phyloP scores from a whole-genome alignment of 2,888 invertebrate species.

The Caenorhabditis sp. region DNA sequence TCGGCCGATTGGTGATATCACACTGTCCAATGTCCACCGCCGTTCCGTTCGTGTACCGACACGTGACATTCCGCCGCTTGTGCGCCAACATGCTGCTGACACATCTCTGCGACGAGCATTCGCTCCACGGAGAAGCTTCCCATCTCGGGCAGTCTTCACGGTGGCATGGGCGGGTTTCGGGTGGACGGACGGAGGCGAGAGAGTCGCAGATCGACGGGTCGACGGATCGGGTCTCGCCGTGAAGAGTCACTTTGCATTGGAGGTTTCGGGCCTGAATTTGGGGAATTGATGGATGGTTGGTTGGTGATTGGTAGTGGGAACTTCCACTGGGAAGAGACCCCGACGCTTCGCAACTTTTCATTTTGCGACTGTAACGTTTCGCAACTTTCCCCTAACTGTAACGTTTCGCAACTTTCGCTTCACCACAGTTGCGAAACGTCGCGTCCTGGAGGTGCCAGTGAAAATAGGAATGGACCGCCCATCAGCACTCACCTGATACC shows the following conservation, averaged over 20 bases:
- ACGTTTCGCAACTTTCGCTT: too few relatives aligned
- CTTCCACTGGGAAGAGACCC: too few relatives aligned
- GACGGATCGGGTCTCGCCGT: slow-evolving; percentile 55
- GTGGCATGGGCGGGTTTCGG: slow-evolving; percentile 77
- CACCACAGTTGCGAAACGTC: too few relatives aligned
- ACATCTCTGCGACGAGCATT: slow-evolving; percentile 72
- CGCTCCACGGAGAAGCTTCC: slow-evolving; percentile 80
- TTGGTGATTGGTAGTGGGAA: too few relatives aligned
- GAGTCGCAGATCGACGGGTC: slow-evolving; percentile 70
- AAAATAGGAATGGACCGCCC: too few relatives aligned
- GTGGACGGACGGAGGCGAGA: slow-evolving; percentile 67
- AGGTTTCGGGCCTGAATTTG: slow-evolving; percentile 68
- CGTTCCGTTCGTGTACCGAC: slow-evolving; percentile 85
- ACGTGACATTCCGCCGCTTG: slow-evolving; percentile 88
- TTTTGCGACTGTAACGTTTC: too few relatives aligned
- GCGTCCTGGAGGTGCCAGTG: too few relatives aligned
- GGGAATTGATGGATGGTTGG: too few relatives aligned
- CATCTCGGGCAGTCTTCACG: slow-evolving; percentile 77
- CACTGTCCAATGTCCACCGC: slow-evolving; percentile 87
- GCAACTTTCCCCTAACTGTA: too few relatives aligned
- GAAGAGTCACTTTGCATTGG: slow-evolving; percentile 55
- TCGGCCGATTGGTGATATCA: slow-evolving; percentile 88
- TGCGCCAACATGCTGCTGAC: slow-evolving; percentile 89
- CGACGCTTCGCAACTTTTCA: too few relatives aligned
- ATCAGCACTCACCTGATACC: slow-evolving; percentile 63